Evolutionary conservation across 2,888 invertebrate species (phyloP).

Genomic region (Tipula helvola): DNA sequence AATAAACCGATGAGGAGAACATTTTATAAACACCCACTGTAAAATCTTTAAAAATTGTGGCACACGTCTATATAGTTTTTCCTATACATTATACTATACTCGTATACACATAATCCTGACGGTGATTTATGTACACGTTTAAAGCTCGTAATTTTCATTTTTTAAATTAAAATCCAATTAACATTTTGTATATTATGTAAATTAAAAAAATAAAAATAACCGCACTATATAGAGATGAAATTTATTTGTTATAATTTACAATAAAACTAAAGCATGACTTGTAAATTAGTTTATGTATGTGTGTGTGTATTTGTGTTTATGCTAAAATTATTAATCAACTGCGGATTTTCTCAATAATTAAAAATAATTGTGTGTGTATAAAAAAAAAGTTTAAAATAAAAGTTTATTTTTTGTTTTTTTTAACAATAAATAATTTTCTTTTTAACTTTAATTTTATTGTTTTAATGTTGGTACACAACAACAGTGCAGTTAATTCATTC

Average conservation of each 20-base stretch:
- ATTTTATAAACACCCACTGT: background rate
- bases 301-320: no score
- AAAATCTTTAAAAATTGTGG: background rate
- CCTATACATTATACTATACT: background rate
- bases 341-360: background rate
- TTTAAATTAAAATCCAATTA: background rate
- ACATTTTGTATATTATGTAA: background rate
- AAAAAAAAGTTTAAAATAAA: background rate
- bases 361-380: background rate
- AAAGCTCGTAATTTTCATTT: background rate
- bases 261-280: background rate
- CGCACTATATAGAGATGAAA: background rate
- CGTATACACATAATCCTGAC: background rate
- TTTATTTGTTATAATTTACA: background rate
- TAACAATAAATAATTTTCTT: background rate
- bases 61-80: background rate
- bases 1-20: background rate
- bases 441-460: background rate
- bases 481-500: background rate
- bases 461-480: background rate
- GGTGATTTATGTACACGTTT: background rate
- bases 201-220: background rate
- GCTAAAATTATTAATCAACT: background rate
- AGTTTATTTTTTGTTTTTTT: background rate
- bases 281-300: background rate